phyloP scores from a whole-genome alignment of 2,888 invertebrate genomes.

The Synanthedon formicaeformis region DNA sequence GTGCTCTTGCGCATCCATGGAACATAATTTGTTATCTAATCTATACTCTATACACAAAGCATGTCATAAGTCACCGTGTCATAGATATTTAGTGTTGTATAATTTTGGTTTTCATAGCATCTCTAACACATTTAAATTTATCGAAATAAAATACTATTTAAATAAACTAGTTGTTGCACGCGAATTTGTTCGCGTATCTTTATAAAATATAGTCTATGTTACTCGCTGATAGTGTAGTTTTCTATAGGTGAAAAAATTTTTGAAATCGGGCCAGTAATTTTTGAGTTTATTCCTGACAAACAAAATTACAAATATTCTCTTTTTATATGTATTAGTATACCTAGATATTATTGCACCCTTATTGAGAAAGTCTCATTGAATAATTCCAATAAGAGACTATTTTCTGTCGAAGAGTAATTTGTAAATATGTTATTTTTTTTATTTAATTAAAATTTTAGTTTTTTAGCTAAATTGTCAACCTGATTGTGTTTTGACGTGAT shows the following conservation, averaged over 20 bases:
- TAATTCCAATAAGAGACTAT: no score
- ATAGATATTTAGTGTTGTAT: neutral
- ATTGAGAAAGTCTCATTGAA: no score
- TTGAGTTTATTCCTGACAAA: neutral
- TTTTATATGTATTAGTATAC: neutral
- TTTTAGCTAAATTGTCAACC: no score
- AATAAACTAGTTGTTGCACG: no score
- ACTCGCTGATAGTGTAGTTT: neutral
- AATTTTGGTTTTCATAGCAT: neutral
- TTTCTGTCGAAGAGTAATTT: no score
- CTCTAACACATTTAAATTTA: no score
- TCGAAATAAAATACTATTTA: no score
- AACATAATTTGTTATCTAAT: slow-evolving; percentile 49
- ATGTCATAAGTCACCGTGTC: slow-evolving; percentile 37
- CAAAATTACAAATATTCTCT: neutral
- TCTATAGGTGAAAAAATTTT: neutral
- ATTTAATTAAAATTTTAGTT: no score
- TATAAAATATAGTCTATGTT: neutral
- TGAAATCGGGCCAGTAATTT: neutral
- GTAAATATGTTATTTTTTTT: no score
- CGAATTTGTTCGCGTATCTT: no score
- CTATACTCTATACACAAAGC: slow-evolving; percentile 37
- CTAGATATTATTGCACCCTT: neutral
- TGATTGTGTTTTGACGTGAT: no score
- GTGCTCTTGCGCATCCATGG: slow-evolving; percentile 31